These are phyloP conservation scores for Protonemura montana DNA, from an alignment of 2,888 invertebrate genomes.

Conservation along the genomic window DNA sequence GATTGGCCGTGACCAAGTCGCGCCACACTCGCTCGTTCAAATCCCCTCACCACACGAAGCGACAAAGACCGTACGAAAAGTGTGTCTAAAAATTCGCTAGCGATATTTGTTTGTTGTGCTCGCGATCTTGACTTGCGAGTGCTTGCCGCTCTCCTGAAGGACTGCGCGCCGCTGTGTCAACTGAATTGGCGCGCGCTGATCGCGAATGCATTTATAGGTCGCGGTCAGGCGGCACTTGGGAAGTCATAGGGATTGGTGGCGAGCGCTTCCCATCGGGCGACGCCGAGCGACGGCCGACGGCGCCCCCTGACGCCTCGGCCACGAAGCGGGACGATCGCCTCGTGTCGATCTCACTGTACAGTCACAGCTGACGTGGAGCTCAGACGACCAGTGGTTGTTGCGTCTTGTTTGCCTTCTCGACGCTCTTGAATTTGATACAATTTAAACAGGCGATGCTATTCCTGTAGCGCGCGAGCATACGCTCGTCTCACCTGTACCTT, in stretches of 20 bases:
- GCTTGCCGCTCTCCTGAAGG: no score
- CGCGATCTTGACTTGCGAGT: background rate
- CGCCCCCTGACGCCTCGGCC: conserved; percentile 16
- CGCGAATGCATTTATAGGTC: conserved; percentile 38
- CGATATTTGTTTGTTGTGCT: background rate
- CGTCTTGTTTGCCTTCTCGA: background rate
- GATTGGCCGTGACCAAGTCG: background rate
- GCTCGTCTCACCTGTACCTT: background rate
- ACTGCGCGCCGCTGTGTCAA: background rate
- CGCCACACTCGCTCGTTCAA: conserved; percentile 2
- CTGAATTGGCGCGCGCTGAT: conserved; percentile 35
- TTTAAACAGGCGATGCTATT: background rate
- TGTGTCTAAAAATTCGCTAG: background rate
- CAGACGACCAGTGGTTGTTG: background rate
- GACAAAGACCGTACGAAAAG: background rate
- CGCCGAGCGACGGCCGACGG: background rate
- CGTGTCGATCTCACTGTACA: background rate
- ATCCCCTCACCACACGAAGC: background rate
- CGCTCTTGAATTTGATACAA: background rate
- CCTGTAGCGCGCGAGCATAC: background rate
- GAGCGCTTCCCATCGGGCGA: conserved; percentile 15
- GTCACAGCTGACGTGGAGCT: background rate
- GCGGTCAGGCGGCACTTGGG: background rate
- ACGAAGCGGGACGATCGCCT: background rate
- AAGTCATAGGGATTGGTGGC: background rate